Base-by-base conservation (phyloP, 2,797 vertebrate genomes). In the Periparus ater region DNA sequence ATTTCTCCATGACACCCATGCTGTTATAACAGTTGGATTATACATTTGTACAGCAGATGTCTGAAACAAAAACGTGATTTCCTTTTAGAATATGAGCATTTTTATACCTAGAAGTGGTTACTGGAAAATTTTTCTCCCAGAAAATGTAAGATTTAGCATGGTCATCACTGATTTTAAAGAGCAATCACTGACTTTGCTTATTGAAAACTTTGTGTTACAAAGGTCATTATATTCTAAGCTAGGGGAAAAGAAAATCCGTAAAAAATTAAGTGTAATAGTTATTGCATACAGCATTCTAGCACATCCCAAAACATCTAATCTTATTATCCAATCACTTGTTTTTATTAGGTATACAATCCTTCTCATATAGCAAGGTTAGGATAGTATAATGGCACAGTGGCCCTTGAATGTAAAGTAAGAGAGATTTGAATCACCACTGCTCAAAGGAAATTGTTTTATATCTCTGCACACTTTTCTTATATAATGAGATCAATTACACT, bases 401-500 rank as follows among this genome's bases (percentile, higher is more conserved):
- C 7, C 30, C 36, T 23, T 80, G 36, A 77, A 58, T 25, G 15
- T 21, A 42, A 58, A 34, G 5, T 21, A 30, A 58, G 11, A 51
- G n/a, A 58, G 11, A 51, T 89, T 73, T 65, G 25, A 29, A 36
- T 50, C 38, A 65, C 8, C 8, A 29, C 7, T 42, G 12, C 62
- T 77, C 54, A 91, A 89, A 77, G 62, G 87, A 93, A 66, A 65
- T 75, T 65, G 66, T 58, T 96, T 92, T 84, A 26, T 95, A 68
- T 30, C 20, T 81, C 11, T 32, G 63, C 53, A 57, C 83, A 60
- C 75, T 70, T 61, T 97, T 76, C 65, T 68, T 93, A 63, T 34
- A 38, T 73, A 94, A 89, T 82, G 63, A 95, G 57, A 66, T 57
- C 92, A 95, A 96, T 96, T 82, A 74, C 88, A 82, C 36, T 85